phyloP scores from a whole-genome alignment of 2,888 invertebrate genomes.

The Drosophila mercatorum region DNA sequence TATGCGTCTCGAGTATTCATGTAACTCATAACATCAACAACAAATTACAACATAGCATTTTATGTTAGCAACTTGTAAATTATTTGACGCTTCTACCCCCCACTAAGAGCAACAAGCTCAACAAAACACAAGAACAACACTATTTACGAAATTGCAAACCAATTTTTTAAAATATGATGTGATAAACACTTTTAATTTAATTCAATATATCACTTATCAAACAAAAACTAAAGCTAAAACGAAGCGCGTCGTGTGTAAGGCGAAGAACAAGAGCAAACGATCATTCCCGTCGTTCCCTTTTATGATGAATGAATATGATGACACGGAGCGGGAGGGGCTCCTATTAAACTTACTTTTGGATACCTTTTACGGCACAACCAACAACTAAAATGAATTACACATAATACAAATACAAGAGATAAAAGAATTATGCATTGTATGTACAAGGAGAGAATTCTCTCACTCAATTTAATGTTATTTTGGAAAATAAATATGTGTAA shows the following conservation, averaged over 20 bases:
- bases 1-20: conserved; percentile 25
- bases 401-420: conserved; percentile 40
- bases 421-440: conserved; percentile 39
- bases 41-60: conserved; percentile 63
- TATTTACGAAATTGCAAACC: conserved; percentile 59
- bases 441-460: conserved; percentile 62
- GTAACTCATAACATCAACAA: conserved; percentile 33
- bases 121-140: conserved; percentile 43
- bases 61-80: conserved; percentile 70
- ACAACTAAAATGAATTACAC: conserved; percentile 31
- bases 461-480: conserved; percentile 59
- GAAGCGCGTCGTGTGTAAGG: conserved; percentile 56
- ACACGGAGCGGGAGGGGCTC: conserved; percentile 48
- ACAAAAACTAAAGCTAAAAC: conserved; percentile 22
- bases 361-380: conserved; percentile 72
- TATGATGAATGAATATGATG: conserved; percentile 38
- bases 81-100: conserved; percentile 66
- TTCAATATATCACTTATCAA: conserved; percentile 66
- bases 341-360: conserved; percentile 67
- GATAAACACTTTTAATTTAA: conserved; percentile 74
- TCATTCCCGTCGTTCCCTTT: conserved; percentile 69
- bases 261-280: conserved; percentile 58
- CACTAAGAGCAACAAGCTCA: conserved; percentile 24
- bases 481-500: conserved; percentile 71
- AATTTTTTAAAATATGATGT: conserved; percentile 69